Evolutionary conservation across 2,888 invertebrate species (phyloP).

Genomic region (Drosophila nr. perissopoda): DNA sequence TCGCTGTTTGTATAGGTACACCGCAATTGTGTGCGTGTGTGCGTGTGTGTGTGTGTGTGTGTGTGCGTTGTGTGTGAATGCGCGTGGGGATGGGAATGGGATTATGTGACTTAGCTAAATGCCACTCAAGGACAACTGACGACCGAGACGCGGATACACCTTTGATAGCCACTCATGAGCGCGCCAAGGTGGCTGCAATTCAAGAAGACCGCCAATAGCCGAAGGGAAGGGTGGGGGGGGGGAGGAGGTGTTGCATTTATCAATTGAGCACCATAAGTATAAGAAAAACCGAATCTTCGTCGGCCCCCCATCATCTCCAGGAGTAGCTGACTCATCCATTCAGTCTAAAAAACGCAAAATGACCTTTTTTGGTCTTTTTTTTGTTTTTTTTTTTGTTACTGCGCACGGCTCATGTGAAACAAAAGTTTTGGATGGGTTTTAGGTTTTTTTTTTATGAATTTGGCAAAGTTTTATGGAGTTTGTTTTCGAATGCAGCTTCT

Average conservation of each 20-base stretch:
- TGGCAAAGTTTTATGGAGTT: slow-evolving; percentile 65
- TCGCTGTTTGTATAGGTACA: slow-evolving; percentile 37
- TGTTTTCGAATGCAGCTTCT: slow-evolving; percentile 45
- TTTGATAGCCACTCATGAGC: slow-evolving; percentile 51
- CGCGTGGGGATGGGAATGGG: slow-evolving; percentile 28
- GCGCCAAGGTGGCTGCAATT: slow-evolving; percentile 21
- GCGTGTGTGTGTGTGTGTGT: slow-evolving; percentile 10
- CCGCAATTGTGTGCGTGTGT: background rate
- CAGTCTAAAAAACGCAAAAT: background rate
- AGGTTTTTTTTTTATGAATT: slow-evolving; percentile 38
- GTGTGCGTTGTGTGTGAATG: slow-evolving; percentile 8
- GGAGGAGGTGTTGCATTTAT: slow-evolving; percentile 1
- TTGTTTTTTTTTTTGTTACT: no score
- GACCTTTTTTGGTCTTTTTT: background rate
- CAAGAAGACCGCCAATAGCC: background rate
- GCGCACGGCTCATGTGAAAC: slow-evolving; percentile 45
- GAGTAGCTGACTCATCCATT: slow-evolving; percentile 22
- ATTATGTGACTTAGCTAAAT: slow-evolving; percentile 62
- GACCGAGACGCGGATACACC: slow-evolving; percentile 33
- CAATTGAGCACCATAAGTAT: slow-evolving; percentile 53
- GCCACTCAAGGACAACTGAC: slow-evolving; percentile 50
- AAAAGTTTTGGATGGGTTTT: slow-evolving; percentile 52
- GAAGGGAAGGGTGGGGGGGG: background rate
- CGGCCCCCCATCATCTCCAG: background rate
- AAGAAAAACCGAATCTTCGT: background rate